A percentile compares a stretch with the other conserved stretches of the same genome.
Conservation (phyloP, 53 echinoderm and acorn worm species). For the Zoroaster sp. region DNA sequence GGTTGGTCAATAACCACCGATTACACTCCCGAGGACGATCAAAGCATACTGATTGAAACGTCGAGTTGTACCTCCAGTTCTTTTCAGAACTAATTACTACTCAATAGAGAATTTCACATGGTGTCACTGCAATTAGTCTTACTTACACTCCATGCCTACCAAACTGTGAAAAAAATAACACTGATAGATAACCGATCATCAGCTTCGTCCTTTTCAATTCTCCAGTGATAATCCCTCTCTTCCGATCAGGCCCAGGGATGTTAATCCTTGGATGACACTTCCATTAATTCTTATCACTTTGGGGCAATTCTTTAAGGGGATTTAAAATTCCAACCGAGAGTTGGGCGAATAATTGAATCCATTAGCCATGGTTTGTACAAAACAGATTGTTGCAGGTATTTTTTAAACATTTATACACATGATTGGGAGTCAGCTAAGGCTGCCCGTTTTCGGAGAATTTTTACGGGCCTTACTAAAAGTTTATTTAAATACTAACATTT, state of each 20-base stretch:
- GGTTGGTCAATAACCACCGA: background rate
- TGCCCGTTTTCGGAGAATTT: too few relatives aligned
- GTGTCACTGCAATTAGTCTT: too few relatives aligned
- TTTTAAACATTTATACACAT: background rate
- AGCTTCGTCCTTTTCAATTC: background rate
- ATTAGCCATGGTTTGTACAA: background rate
- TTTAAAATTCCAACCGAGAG: slow-evolving; percentile 6
- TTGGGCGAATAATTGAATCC: background rate
- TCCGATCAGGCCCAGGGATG: background rate
- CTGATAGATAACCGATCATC: background rate
- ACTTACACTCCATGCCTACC: background rate
- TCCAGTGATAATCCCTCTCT: background rate
- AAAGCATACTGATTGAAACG: too few relatives aligned
- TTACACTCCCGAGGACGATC: too few relatives aligned
- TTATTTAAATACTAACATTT: too few relatives aligned
- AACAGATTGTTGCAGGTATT: background rate
- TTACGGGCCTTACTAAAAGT: too few relatives aligned
- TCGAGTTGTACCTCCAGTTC: too few relatives aligned
- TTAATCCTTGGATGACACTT: background rate
- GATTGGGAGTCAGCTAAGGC: too few relatives aligned
- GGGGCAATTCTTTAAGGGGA: background rate
- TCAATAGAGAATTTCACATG: too few relatives aligned
- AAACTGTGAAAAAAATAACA: slow-evolving; percentile 6
- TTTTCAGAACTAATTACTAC: too few relatives aligned
- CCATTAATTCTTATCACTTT: background rate